Percentiles rank a stretch among this genome's conserved stretches.
Evolutionary conservation across 2,797 vertebrate species (phyloP).

Genomic region (Cephalopachus bancanus): DNA sequence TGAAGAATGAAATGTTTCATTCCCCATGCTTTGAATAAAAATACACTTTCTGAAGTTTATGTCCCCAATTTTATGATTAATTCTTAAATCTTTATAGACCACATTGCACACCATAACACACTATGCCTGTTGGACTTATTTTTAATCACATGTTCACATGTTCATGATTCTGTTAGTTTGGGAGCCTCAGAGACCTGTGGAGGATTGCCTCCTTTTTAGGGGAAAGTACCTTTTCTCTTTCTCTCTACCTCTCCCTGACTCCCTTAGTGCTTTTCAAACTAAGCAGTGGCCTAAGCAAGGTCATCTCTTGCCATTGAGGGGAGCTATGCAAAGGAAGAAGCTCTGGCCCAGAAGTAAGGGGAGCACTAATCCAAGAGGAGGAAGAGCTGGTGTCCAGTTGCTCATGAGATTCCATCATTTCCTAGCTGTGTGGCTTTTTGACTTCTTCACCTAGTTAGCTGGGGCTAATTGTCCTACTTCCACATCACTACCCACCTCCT

Average conservation of each 20-base stretch:
- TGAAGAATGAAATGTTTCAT: not conserved
- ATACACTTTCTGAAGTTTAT: not conserved
- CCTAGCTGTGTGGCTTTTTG: not conserved
- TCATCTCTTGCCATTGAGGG: not conserved
- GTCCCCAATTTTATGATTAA: not conserved
- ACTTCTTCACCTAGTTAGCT: not conserved
- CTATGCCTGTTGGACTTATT: not conserved
- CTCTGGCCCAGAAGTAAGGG: not conserved
- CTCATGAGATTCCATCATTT: not conserved
- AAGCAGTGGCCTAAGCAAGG: not conserved
- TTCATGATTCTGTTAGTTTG: not conserved
- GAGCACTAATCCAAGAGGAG: not conserved
- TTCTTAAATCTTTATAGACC: conserved; percentile 12
- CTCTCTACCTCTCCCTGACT: not conserved
- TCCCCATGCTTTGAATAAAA: conserved; percentile 42
- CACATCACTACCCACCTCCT: too few relatives aligned
- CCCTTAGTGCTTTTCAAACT: conserved; percentile 7
- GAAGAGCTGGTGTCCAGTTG: not conserved
- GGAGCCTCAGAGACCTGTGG: not conserved
- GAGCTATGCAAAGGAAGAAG: not conserved
- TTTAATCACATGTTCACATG: not conserved
- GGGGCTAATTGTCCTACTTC: not conserved
- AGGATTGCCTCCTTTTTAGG: not conserved
- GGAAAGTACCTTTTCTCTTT: not conserved
- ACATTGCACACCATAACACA: not conserved